Percentiles rank a stretch among this genome's conserved stretches.
These are phyloP conservation scores for Acronicta psi DNA, from an alignment of 2,888 invertebrate species.

Conservation along the genomic window DNA sequence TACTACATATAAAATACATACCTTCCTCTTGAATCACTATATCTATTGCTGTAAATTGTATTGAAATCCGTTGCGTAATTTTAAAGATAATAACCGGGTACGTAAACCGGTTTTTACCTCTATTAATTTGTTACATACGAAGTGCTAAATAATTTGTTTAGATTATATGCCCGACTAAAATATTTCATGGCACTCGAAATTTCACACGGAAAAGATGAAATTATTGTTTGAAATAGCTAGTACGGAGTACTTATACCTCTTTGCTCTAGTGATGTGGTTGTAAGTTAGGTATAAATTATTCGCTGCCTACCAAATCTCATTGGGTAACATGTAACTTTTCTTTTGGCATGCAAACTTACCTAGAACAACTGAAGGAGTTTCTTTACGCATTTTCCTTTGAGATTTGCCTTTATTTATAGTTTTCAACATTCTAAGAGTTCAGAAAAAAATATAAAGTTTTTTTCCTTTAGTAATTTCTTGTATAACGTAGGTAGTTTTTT, in stretches of 20 bases:
- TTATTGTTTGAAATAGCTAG: background rate
- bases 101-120: too few relatives aligned
- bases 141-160: too few relatives aligned
- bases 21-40: too few relatives aligned
- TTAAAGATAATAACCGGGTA: too few relatives aligned
- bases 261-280: background rate
- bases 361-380: background rate
- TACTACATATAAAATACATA: too few relatives aligned
- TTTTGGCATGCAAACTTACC: slow-evolving; percentile 2
- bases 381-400: slow-evolving; percentile 9
- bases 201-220: too few relatives aligned
- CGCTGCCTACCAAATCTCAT: slow-evolving; percentile 1
- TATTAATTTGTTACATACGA: too few relatives aligned
- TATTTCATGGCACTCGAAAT: too few relatives aligned
- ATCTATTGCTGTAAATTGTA: too few relatives aligned
- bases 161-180: too few relatives aligned
- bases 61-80: too few relatives aligned
- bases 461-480: background rate
- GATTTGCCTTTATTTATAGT: background rate
- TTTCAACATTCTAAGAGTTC: background rate
- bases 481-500: background rate
- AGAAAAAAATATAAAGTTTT: background rate
- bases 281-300: slow-evolving; percentile 8
- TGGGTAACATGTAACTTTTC: background rate
- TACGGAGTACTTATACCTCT: background rate